phyloP scores from a whole-genome alignment of 2,113 vertebrate species.

The Scomber scombrus region DNA sequence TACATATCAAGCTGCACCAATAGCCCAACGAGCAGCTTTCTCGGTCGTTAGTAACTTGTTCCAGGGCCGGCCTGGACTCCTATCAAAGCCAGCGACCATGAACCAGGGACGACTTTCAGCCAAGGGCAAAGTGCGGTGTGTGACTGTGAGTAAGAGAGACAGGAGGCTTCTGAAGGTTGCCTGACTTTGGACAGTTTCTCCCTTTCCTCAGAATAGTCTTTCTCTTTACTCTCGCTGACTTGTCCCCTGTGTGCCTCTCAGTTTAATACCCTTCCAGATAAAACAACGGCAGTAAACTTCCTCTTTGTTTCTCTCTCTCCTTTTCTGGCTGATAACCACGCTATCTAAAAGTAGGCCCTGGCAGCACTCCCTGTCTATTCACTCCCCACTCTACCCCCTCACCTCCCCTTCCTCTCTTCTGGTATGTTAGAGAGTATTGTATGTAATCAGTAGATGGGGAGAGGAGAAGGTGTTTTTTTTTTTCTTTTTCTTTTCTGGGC shows the following conservation, averaged over 20 bases:
- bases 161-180: slow-evolving; percentile 58
- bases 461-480: neutral
- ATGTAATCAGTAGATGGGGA: slow-evolving; percentile 70
- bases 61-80: slow-evolving; percentile 42
- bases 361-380: slow-evolving; percentile 63
- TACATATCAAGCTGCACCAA: slow-evolving; percentile 61
- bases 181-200: slow-evolving; percentile 68
- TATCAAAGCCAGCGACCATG: slow-evolving; percentile 67
- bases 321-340: slow-evolving; percentile 72
- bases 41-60: slow-evolving; percentile 71
- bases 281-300: slow-evolving; percentile 77
- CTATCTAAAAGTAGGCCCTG: slow-evolving; percentile 77
- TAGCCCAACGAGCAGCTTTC: slow-evolving; percentile 50
- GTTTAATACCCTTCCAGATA: slow-evolving; percentile 72
- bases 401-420: slow-evolving; percentile 40
- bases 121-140: slow-evolving; percentile 63
- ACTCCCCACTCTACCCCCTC: slow-evolving; percentile 22
- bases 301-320: slow-evolving; percentile 71
- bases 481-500: slow-evolving; percentile 51
- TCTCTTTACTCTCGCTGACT: slow-evolving; percentile 57
- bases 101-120: slow-evolving; percentile 69
- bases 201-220: slow-evolving; percentile 57
- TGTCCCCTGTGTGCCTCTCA: slow-evolving; percentile 68
- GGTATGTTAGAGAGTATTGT: slow-evolving; percentile 62
- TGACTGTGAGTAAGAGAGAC: slow-evolving; percentile 45